Base-by-base conservation (phyloP, 2,797 vertebrate genomes). In the Gambelia wislizenii region DNA sequence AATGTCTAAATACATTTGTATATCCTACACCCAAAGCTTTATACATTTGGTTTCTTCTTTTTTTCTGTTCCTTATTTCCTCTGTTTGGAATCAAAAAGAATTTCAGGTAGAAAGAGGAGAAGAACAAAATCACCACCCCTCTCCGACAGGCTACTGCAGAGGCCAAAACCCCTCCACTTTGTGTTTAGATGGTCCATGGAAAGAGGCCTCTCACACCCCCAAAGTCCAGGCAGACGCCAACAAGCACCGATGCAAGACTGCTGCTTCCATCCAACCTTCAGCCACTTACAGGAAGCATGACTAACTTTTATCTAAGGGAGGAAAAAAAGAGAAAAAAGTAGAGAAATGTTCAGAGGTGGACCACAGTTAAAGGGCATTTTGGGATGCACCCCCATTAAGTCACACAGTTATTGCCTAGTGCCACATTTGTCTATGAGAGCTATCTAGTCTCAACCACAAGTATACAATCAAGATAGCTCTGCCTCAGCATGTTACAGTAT, bases 11-110 rank as follows among this genome's bases (percentile, higher is more conserved):
- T 97, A 97, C 95, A 97, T 95, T 96, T 96, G 96, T 96, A 98
- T 98, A 98, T 98, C 97, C 97, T 98, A 98, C 97, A 98, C 97
- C 98, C 98, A 98, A 97, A 98, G 97, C 98, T 98, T 98, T 99
- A 97, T 98, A 98, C 98, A 98, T 98, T 99, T 99, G 98, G 98
- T 98, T 97, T 97, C 92, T 91, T 97, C 97, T 92, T 91, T 54
- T 20, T 75, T 69, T 70, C 52, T 61, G 67, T 81, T 90, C 77
- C 70, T 78, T 89, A 76, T 82, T 81, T 72, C 81, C 80, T 90
- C 64, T 90, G 54, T 96, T 97, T 88, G 94, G 94, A 96, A 95
- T 94, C 44, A 92, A 81, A 94, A 92, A 85, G 59, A 89, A 94
- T 96, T 97, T 96, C 95, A 85, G 82, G 89, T 93, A 92, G 93